phyloP scores from a whole-genome alignment of 2,888 invertebrate species.

The Melieria picta region DNA sequence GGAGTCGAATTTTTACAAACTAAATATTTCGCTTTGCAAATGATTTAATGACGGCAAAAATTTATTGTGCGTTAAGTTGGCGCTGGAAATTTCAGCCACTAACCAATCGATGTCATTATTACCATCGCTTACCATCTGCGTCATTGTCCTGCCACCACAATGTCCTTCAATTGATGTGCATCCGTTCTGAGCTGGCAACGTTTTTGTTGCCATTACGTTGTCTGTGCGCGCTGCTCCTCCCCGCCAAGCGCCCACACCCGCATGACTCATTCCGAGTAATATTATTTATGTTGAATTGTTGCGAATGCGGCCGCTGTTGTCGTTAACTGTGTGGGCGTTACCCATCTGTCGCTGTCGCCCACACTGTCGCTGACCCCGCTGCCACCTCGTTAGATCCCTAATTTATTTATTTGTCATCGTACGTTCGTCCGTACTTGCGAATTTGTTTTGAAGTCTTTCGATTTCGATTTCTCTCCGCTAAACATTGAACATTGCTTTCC shows the following conservation, averaged over 20 bases:
- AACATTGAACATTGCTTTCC: neutral
- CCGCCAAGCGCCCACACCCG: too few relatives aligned
- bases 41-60: conserved; percentile 63
- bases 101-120: too few relatives aligned
- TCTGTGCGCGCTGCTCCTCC: too few relatives aligned
- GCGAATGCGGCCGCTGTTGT: neutral
- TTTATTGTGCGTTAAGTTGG: conserved; percentile 62
- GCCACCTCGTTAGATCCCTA: conserved; percentile 26
- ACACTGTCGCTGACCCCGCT: too few relatives aligned
- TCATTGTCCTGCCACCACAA: too few relatives aligned
- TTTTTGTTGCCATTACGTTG: too few relatives aligned
- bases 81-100: neutral
- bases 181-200: too few relatives aligned
- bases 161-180: too few relatives aligned
- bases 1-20: conserved; percentile 27
- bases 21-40: conserved; percentile 46
- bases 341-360: neutral
- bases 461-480: neutral
- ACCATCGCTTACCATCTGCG: too few relatives aligned
- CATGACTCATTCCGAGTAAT: too few relatives aligned
- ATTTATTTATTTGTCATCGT: conserved; percentile 29
- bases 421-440: conserved; percentile 10
- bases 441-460: conserved; percentile 9
- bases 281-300: too few relatives aligned
- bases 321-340: conserved; percentile 38